phyloP scores from a whole-genome alignment of 2,888 invertebrate genomes.

The Aleiodes testaceus region DNA sequence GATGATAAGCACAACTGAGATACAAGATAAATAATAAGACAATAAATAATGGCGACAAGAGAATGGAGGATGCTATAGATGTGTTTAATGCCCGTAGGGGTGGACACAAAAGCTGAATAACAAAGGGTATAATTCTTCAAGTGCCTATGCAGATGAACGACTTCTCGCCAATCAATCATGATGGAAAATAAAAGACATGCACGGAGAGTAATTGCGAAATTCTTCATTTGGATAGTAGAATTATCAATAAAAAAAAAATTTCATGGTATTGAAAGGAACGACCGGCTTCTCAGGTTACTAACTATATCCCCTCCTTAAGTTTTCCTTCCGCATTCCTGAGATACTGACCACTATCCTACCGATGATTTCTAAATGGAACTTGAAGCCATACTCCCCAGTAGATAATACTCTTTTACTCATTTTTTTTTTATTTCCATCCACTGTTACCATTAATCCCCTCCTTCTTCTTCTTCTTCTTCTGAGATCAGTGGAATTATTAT shows the following conservation, averaged over 20 bases:
- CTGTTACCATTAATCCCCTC: conserved; percentile 37
- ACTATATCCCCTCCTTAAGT: conserved; percentile 60
- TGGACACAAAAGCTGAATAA: conserved; percentile 44
- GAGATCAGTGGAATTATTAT: conserved; percentile 22
- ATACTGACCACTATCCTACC: conserved; percentile 59
- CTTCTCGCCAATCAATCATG: too few relatives aligned
- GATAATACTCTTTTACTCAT: conserved; percentile 47
- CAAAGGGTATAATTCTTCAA: conserved; percentile 11
- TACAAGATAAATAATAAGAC: conserved; percentile 58
- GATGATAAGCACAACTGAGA: conserved; percentile 51
- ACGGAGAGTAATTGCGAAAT: background rate
- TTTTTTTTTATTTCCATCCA: conserved; percentile 47
- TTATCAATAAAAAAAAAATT: conserved; percentile 52
- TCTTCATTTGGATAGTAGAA: conserved; percentile 46
- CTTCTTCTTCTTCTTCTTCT: conserved; percentile 35
- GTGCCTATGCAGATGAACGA: too few relatives aligned
- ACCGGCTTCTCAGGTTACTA: conserved; percentile 63
- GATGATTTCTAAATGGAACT: conserved; percentile 62
- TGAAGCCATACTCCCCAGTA: conserved; percentile 40
- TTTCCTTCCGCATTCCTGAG: conserved; percentile 69
- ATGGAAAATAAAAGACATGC: background rate
- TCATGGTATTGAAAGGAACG: conserved; percentile 59
- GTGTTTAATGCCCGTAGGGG: conserved; percentile 32
- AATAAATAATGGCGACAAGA: conserved; percentile 57
- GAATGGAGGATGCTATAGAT: conserved; percentile 47